phyloP scores from a whole-genome alignment of 2,888 invertebrate genomes.

The Chironomus riparius region DNA sequence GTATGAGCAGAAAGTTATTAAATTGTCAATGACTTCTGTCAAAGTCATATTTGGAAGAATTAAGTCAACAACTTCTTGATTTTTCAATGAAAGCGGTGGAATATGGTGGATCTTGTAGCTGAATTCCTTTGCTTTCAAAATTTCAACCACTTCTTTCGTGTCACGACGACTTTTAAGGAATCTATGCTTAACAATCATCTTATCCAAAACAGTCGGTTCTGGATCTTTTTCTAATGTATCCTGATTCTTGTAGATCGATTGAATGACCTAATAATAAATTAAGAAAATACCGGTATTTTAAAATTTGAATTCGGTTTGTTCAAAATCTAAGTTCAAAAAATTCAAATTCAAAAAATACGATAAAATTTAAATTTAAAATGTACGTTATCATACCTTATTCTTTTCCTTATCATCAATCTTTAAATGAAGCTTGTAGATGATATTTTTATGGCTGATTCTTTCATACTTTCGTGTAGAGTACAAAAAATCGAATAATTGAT shows the following conservation, averaged over 20 bases:
- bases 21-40: background rate
- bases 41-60: conserved; percentile 16
- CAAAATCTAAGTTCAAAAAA: too few species aligned
- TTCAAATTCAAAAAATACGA: too few species aligned
- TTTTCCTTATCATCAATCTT: background rate
- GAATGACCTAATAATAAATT: background rate
- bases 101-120: background rate
- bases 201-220: background rate
- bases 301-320: too few species aligned
- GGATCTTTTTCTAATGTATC: background rate
- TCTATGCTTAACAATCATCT: background rate
- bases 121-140: conserved; percentile 5
- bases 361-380: too few species aligned
- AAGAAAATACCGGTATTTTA: too few species aligned
- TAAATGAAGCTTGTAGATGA: background rate
- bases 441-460: background rate
- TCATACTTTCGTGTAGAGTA: background rate
- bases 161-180: background rate
- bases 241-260: background rate
- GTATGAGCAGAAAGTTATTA: background rate
- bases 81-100: background rate
- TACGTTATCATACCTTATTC: background rate
- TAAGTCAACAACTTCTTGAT: background rate
- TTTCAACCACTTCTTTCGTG: background rate
- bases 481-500: background rate